Percentiles rank a stretch among this genome's conserved stretches.
Conservation (phyloP, 2,797 vertebrate species). For the Scomberomorus guttatus region DNA sequence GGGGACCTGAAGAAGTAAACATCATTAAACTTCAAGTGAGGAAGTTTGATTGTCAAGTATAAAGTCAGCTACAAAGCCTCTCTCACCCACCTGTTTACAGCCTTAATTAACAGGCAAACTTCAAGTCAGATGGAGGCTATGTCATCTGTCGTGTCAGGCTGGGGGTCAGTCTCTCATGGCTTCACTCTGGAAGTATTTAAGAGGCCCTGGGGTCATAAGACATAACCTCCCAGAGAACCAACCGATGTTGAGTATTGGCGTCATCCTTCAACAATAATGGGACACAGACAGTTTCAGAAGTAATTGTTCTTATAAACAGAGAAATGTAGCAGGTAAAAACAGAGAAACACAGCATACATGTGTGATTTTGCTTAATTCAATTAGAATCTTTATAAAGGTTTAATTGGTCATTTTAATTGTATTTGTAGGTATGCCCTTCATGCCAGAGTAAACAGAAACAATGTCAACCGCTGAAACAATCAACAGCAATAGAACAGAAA, state of each 20-base stretch:
- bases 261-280: slow-evolving; percentile 41
- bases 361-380: slow-evolving; percentile 16
- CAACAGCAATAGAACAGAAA: slow-evolving; percentile 7
- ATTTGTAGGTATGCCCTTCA: slow-evolving; percentile 39
- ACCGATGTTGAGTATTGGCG: slow-evolving; percentile 44
- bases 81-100: slow-evolving; percentile 77
- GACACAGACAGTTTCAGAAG: slow-evolving; percentile 16
- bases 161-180: slow-evolving; percentile 61
- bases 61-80: slow-evolving; percentile 67
- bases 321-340: background rate
- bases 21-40: slow-evolving; percentile 53
- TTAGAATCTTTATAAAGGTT: slow-evolving; percentile 31
- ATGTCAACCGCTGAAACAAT: background rate
- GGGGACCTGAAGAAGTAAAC: slow-evolving; percentile 55
- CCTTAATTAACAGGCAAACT: slow-evolving; percentile 84
- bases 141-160: slow-evolving; percentile 60
- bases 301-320: slow-evolving; percentile 41
- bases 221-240: slow-evolving; percentile 42
- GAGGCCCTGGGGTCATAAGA: slow-evolving; percentile 54
- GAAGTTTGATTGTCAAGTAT: slow-evolving; percentile 70
- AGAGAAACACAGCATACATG: slow-evolving; percentile 1
- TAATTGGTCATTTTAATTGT: slow-evolving; percentile 19
- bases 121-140: slow-evolving; percentile 71
- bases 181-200: slow-evolving; percentile 72
- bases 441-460: slow-evolving; percentile 6